phyloP scores from a whole-genome alignment of 2,113 vertebrate species.

The Macquaria australasica region DNA sequence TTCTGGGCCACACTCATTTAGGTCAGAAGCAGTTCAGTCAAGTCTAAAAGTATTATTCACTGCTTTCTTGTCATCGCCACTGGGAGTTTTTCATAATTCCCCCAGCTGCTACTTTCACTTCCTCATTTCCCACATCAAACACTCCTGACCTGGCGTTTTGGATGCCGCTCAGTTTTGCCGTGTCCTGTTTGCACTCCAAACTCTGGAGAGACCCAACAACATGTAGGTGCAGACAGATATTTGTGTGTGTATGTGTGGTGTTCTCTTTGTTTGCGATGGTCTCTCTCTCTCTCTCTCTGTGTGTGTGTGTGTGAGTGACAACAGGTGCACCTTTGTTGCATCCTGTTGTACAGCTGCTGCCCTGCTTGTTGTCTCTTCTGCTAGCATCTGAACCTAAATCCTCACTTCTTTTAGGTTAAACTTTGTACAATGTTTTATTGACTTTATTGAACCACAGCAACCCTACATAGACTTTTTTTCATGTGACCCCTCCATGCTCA shows the following conservation, averaged over 20 bases:
- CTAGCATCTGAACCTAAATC: conserved; percentile 26
- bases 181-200: conserved; percentile 73
- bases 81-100: conserved; percentile 59
- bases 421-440: conserved; percentile 7
- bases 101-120: conserved; percentile 75
- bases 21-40: conserved; percentile 59
- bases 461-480: too few species aligned
- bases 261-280: conserved; percentile 30
- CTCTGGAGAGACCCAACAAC: conserved; percentile 50
- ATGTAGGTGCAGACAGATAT: conserved; percentile 45
- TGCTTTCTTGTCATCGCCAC: conserved; percentile 43
- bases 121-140: conserved; percentile 64
- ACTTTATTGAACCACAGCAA: too few species aligned
- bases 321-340: conserved; percentile 77
- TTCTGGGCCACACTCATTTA: conserved; percentile 72
- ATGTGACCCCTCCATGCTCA: too few species aligned
- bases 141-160: conserved; percentile 62
- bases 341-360: conserved; percentile 70
- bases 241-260: conserved; percentile 13
- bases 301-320: conserved; percentile 41
- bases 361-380: conserved; percentile 56
- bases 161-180: conserved; percentile 26
- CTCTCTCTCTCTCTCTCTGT: not conserved
- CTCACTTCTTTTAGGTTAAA: conserved; percentile 24
- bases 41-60: conserved; percentile 56